Conservation (phyloP, 30 jellyfish, hydroid and myxozoan species). For the Cassiopea andromeda region DNA sequence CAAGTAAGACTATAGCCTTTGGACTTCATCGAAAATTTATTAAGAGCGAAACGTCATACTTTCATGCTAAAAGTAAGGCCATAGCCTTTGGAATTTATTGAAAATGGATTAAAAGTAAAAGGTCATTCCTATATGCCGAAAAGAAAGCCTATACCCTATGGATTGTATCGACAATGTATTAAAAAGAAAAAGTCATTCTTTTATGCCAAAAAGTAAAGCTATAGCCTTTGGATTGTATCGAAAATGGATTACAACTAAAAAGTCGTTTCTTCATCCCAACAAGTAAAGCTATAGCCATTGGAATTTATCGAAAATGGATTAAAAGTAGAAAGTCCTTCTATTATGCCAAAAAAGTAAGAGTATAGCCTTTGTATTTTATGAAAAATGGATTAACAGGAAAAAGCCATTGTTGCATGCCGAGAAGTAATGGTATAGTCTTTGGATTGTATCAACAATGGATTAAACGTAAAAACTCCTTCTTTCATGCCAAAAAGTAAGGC, state of each 20-base stretch:
- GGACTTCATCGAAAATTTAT: too few relatives aligned
- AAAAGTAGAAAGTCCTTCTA: too few relatives aligned
- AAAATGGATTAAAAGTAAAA: too few relatives aligned
- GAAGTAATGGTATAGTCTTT: not conserved
- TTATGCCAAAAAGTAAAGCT: not conserved
- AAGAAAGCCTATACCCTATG: not conserved
- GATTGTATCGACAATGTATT: not conserved
- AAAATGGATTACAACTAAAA: not conserved
- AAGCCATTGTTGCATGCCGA: not conserved
- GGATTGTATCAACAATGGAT: not conserved
- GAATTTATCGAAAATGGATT: not conserved
- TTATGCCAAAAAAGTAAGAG: too few relatives aligned
- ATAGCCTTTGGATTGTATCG: not conserved
- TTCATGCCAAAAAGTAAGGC: not conserved
- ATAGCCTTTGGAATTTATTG: too few relatives aligned
- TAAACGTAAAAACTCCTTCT: not conserved
- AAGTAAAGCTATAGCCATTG: not conserved
- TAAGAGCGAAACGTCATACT: too few relatives aligned
- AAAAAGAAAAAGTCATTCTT: not conserved
- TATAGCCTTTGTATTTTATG: too few relatives aligned
- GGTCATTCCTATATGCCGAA: not conserved
- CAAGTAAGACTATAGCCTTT: not conserved
- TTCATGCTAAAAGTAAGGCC: too few relatives aligned
- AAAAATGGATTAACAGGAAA: too few relatives aligned
- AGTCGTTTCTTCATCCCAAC: not conserved